Base-by-base conservation (phyloP, 2,113 vertebrate species). In the Litocranius walleri region DNA sequence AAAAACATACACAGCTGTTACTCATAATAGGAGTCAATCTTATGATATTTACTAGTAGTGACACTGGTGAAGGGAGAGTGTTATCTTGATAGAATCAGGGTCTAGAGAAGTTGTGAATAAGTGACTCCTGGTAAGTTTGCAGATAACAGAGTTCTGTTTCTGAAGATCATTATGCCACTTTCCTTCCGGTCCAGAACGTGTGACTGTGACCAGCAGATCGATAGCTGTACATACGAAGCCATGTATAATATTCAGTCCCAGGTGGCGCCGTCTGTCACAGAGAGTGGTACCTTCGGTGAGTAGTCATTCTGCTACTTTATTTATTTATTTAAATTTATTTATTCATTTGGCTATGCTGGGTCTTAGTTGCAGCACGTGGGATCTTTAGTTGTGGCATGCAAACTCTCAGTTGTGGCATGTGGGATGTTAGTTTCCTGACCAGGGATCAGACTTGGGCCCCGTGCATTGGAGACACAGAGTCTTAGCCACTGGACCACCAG, bases 171-270 rank as follows among this genome's bases (percentile, higher is more conserved):
- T 57, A 0, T 56, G 5, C 21, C n/a, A 90, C 56, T 98, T 86
- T 97, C 82, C 81, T 96, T 95, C 71, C 3, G 59, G 11, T 88
- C 88, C 98, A 99, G 99, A 83, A 93, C 3, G 1, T 11, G 98
- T 87, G 98, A 99, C 54, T 98, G 98, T 71, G 99, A 99, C 14
- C 98, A 99, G 89, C 99, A 99, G 94, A 45, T 91, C 0, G 99
- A 99, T 19, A 99, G 98, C 88, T 99, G 98, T 78, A 99, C 98
- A 45, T 99, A 99, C 71, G 99, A 99, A 98, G 99, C 99, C 33
- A 99, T 99, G 99, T 99, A 99, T 98, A 99, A 99, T 98, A 99
- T 99, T 74, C 99, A 99, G 97, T 98, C 99, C 87, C 99, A 99
- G 96, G 98, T 97, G 95, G 98, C 95, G 0, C 88, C 98, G 2